phyloP scores from a whole-genome alignment of 30 jellyfish, hydroid and myxozoan genomes.

The Cassiopea andromeda region DNA sequence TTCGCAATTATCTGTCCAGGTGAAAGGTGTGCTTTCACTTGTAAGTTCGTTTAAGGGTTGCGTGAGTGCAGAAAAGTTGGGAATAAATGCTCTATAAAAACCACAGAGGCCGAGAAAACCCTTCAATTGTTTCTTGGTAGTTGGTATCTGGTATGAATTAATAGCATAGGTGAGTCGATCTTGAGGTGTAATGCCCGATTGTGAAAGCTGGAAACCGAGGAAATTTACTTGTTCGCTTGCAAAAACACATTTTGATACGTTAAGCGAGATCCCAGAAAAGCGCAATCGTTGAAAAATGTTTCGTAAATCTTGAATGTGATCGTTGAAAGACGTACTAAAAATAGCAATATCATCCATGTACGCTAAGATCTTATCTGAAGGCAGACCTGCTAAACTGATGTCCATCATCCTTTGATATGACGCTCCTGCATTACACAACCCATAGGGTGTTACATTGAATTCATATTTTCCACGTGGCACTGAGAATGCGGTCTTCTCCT shows the following conservation, averaged over 20 bases:
- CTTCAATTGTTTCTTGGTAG: slow-evolving; percentile 40
- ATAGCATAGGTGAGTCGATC: slow-evolving; percentile 50
- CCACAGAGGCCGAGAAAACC: slow-evolving; percentile 67
- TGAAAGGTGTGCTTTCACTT: slow-evolving; percentile 18
- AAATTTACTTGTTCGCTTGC: slow-evolving; percentile 50
- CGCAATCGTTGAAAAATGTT: too few relatives aligned
- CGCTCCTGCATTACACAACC: too few relatives aligned
- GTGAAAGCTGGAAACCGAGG: slow-evolving; percentile 50
- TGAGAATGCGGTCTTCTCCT: too few relatives aligned
- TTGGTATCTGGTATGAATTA: slow-evolving; percentile 19
- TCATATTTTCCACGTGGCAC: too few relatives aligned
- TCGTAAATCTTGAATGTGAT: too few relatives aligned
- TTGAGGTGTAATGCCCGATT: slow-evolving; percentile 44
- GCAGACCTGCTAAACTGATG: too few relatives aligned
- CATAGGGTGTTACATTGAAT: too few relatives aligned
- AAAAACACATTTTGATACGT: slow-evolving; percentile 49
- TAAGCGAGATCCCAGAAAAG: slow-evolving; percentile 12
- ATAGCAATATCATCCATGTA: too few relatives aligned
- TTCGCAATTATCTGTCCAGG: slow-evolving; percentile 29
- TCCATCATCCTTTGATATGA: too few relatives aligned
- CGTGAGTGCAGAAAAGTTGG: slow-evolving; percentile 41
- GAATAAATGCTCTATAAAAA: slow-evolving; percentile 45
- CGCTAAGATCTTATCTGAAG: too few relatives aligned
- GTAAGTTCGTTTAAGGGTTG: slow-evolving; percentile 50
- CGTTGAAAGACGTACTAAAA: too few relatives aligned